Evolutionary conservation across 2,797 vertebrate genomes (phyloP).

Genomic region (Ctenopoma kingsleyae): DNA sequence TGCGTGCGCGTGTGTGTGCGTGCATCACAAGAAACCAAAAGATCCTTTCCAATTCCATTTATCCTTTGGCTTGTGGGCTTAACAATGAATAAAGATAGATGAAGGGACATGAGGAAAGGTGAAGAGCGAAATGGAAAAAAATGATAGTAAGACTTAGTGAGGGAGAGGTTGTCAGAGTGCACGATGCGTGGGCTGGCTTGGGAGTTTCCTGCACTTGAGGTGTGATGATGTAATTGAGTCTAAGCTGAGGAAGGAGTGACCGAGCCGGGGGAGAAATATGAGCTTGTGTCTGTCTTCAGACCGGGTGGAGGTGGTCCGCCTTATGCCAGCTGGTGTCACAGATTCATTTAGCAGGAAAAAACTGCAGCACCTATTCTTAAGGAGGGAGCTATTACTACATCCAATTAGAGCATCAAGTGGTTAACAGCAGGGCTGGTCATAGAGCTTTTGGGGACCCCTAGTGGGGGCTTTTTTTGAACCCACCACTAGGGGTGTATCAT

Average conservation of each 20-base stretch:
- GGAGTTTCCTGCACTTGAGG: constrained; percentile 57
- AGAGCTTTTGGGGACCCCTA: neutral
- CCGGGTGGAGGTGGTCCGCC: constrained; percentile 1
- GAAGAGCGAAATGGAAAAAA: neutral
- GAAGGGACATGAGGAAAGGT: neutral
- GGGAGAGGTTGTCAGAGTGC: constrained; percentile 4
- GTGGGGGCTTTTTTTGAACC: too few species aligned
- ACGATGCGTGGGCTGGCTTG: constrained; percentile 16
- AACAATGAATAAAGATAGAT: constrained; percentile 9
- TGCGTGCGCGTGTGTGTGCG: too few species aligned
- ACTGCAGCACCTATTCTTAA: neutral
- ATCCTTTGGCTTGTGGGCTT: constrained; percentile 6
- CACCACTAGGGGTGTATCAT: too few species aligned
- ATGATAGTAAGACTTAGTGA: neutral
- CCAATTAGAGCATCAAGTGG: neutral
- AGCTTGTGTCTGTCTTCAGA: neutral
- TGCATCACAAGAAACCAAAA: constrained; percentile 12
- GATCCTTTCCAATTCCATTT: neutral
- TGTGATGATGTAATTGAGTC: constrained; percentile 45
- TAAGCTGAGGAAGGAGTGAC: neutral
- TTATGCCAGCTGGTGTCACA: constrained; percentile 20
- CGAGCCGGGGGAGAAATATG: constrained; percentile 4
- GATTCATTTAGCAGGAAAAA: neutral
- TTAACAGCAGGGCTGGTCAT: neutral
- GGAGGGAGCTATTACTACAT: neutral